A percentile compares a stretch with the other conserved stretches of the same genome.
phyloP scores from a whole-genome alignment of 2,888 invertebrate genomes.

The Cheilosia pagana region DNA sequence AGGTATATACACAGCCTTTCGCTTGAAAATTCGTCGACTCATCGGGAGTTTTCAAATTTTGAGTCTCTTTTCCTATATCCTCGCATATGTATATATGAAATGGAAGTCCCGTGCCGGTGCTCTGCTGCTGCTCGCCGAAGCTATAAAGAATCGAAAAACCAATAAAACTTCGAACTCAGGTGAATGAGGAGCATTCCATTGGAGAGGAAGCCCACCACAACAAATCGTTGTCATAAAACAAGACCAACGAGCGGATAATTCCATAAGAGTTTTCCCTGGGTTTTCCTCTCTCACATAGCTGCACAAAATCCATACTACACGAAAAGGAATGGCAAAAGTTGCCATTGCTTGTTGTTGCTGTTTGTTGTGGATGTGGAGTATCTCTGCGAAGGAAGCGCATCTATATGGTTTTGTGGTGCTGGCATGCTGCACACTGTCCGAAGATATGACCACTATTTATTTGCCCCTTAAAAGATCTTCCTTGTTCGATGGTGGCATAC shows the following conservation, averaged over 20 bases:
- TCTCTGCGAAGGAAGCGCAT: slow-evolving; percentile 51
- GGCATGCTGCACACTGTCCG: slow-evolving; percentile 62
- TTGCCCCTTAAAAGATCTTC: slow-evolving; percentile 74
- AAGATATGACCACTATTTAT: slow-evolving; percentile 74
- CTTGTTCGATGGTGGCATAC: slow-evolving; percentile 68
- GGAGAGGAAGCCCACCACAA: slow-evolving; percentile 69
- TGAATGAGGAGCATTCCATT: slow-evolving; percentile 73
- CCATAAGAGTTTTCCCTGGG: slow-evolving; percentile 64
- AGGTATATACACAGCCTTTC: slow-evolving; percentile 20
- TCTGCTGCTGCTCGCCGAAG: slow-evolving; percentile 33
- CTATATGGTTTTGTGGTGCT: slow-evolving; percentile 50
- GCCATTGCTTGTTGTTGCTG: slow-evolving; percentile 8
- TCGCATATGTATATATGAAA: neutral
- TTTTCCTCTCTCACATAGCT: slow-evolving; percentile 15
- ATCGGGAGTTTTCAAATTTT: slow-evolving; percentile 63
- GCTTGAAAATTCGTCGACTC: slow-evolving; percentile 61
- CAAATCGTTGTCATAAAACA: slow-evolving; percentile 75
- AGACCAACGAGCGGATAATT: slow-evolving; percentile 75
- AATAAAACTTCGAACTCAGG: slow-evolving; percentile 71
- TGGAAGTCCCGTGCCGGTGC: slow-evolving; percentile 27
- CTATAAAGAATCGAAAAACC: slow-evolving; percentile 71
- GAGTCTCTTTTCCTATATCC: slow-evolving; percentile 16
- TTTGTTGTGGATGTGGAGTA: slow-evolving; percentile 14
- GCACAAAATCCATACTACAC: slow-evolving; percentile 51
- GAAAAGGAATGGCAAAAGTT: slow-evolving; percentile 20